Conservation (phyloP, 2,113 vertebrate species). For the Neogobius melanostomus region DNA sequence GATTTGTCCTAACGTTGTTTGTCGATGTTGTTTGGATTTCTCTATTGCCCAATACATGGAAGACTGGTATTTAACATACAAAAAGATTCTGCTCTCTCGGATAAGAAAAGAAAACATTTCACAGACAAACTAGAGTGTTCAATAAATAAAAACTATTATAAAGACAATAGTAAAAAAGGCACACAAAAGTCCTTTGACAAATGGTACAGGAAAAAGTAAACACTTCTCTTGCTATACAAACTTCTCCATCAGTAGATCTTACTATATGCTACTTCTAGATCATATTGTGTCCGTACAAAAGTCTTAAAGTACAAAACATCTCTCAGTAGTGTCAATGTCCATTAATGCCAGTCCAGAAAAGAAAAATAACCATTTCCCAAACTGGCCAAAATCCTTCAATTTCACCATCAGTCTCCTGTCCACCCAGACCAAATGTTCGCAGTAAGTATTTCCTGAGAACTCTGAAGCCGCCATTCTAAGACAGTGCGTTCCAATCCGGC, state of each 20-base stretch:
- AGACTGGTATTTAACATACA: conserved; percentile 87
- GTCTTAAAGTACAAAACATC: conserved; percentile 82
- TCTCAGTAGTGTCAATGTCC: conserved; percentile 85
- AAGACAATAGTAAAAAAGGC: conserved; percentile 99
- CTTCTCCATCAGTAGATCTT: conserved; percentile 85
- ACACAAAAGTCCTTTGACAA: conserved; percentile 97
- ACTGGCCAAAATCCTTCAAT: conserved; percentile 76
- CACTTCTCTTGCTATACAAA: conserved; percentile 84
- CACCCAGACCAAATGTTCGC: conserved; percentile 76
- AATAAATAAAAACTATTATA: conserved; percentile 87
- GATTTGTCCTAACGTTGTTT: conserved; percentile 69
- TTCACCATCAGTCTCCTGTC: conserved; percentile 58
- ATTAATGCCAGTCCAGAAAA: conserved; percentile 72
- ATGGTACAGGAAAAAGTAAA: conserved; percentile 86
- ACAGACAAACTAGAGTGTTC: conserved; percentile 82
- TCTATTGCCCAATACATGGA: conserved; percentile 93
- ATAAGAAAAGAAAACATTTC: conserved; percentile 70
- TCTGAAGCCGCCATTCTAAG: conserved; percentile 71
- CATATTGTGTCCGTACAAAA: conserved; percentile 73
- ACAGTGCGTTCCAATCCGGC: conserved; percentile 75
- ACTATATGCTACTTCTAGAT: conserved; percentile 77
- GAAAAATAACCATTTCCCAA: conserved; percentile 52
- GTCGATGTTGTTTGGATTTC: conserved; percentile 75
- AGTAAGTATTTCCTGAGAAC: conserved; percentile 90
- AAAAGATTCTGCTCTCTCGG: conserved; percentile 76